Conservation (phyloP, 2,888 invertebrate species). For the Holacanthella duospinosa region DNA sequence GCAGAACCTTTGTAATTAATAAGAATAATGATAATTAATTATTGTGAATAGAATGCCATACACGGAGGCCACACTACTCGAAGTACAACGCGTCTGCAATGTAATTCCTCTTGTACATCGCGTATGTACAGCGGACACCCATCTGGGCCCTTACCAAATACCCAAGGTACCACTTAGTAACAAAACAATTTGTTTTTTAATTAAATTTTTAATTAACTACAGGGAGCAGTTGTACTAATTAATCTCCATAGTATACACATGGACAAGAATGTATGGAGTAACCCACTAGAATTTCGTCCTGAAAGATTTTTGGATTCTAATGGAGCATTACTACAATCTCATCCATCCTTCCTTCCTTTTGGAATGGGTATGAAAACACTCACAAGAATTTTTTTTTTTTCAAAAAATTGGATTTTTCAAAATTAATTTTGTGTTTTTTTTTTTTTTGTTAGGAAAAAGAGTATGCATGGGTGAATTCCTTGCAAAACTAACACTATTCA, state of each 20-base stretch:
- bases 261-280: conserved; percentile 21
- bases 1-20: not conserved
- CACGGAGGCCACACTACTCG: conserved; percentile 28
- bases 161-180: conserved; percentile 18
- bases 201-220: not conserved
- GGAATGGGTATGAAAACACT: conserved; percentile 27
- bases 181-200: not conserved
- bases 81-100: conserved; percentile 28
- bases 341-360: conserved; percentile 27
- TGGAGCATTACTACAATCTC: conserved; percentile 15
- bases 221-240: conserved; percentile 28
- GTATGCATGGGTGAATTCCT: conserved; percentile 31
- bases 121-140: conserved; percentile 24
- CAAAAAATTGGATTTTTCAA: no score
- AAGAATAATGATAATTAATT: not conserved
- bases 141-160: conserved; percentile 22
- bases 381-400: not conserved
- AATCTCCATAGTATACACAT: conserved; percentile 31
- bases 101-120: conserved; percentile 33
- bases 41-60: conserved; percentile 24
- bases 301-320: conserved; percentile 26
- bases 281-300: conserved; percentile 22
- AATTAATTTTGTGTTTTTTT: not conserved
- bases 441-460: conserved; percentile 20
- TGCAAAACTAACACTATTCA: conserved; percentile 29